phyloP scores from a whole-genome alignment of 2,888 invertebrate species.

The Melipona beecheii region DNA sequence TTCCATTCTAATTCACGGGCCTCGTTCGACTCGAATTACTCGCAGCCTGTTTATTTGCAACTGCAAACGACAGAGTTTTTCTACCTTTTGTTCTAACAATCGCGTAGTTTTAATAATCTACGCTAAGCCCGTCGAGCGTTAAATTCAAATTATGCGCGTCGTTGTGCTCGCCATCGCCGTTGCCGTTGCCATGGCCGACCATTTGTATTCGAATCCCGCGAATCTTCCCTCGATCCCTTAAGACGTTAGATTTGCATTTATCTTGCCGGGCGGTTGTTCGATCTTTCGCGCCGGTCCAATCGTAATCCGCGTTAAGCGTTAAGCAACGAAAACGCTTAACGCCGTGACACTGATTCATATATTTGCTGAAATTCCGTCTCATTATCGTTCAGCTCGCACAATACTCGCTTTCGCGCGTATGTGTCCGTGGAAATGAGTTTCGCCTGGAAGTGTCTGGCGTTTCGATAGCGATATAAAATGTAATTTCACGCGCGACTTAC shows the following conservation, averaged over 20 bases:
- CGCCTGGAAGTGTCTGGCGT: background rate
- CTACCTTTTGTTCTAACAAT: background rate
- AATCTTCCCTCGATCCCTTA: background rate
- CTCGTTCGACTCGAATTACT: too few relatives aligned
- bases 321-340: background rate
- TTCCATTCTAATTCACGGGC: too few relatives aligned
- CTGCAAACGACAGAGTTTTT: background rate
- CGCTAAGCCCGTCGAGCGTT: background rate
- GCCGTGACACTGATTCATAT: background rate
- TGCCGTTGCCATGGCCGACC: background rate
- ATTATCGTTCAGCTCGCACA: too few relatives aligned
- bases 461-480: background rate
- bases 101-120: background rate
- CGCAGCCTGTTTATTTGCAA: background rate
- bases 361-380: too few relatives aligned
- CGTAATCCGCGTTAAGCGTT: background rate
- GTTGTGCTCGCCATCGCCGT: background rate
- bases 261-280: background rate
- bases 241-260: slow-evolving; percentile 6
- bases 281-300: background rate
- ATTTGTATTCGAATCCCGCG: background rate
- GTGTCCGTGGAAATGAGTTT: background rate
- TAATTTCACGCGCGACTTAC: background rate
- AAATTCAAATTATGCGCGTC: background rate
- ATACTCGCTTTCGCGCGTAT: too few relatives aligned